Conservation (phyloP, 2,888 invertebrate genomes). For the Pogonocherus hispidulus region DNA sequence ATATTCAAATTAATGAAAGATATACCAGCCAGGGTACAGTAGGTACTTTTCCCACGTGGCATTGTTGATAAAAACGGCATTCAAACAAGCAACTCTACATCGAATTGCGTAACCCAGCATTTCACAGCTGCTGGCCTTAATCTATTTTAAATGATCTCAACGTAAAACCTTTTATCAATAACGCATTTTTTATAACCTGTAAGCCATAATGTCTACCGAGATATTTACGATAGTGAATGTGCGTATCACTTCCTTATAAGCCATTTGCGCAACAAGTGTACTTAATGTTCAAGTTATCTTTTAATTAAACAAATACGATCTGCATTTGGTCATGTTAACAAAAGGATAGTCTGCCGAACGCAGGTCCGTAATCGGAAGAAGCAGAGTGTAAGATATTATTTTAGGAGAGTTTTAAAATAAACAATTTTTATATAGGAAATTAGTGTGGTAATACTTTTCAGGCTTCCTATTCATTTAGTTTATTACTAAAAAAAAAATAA, state of each 20-base stretch:
- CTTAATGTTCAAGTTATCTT: background rate
- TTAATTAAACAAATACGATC: conserved; percentile 16
- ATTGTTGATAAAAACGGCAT: background rate
- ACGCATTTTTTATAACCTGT: background rate
- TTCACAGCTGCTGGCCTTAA: conserved; percentile 1
- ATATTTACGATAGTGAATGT: background rate
- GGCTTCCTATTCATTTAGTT: no score
- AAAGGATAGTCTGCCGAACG: background rate
- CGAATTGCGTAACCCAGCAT: background rate
- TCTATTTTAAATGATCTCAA: background rate
- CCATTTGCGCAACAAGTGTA: background rate
- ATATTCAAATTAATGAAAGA: no score
- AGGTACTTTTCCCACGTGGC: background rate
- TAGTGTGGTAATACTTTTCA: no score
- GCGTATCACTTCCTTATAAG: background rate
- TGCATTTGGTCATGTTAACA: conserved; percentile 1
- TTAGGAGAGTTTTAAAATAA: no score
- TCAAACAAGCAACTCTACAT: background rate
- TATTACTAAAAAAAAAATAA: no score
- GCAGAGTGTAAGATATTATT: no score
- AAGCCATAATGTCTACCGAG: background rate
- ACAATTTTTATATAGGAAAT: no score
- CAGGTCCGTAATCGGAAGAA: background rate
- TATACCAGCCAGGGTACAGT: no score
- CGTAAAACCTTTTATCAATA: background rate